Evolutionary conservation across 2,888 invertebrate species (phyloP), one percentile per base, ranked within the genome.

Genomic region (Leptinotarsa juncta): DNA sequence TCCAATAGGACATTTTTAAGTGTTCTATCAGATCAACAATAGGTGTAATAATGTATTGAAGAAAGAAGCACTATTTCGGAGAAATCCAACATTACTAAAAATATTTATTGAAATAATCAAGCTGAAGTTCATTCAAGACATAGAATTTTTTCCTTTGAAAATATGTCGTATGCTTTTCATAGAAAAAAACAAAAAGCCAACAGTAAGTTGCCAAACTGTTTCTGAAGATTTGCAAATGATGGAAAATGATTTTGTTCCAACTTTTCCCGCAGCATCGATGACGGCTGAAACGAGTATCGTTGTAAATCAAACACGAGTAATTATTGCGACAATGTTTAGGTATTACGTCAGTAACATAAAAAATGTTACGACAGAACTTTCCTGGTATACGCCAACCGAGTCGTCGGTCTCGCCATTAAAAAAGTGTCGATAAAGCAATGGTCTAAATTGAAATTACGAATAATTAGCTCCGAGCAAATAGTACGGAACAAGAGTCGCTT

Each of bases 301-400:
- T 73, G 73, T 78, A 78, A 78, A 78, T 75, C 73, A 75, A 76
- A 78, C 76, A 76, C 67, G 73, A 76, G 74, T 65, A 75, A 78
- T 76, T 76, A 80, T 81, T 81, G 82, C 80, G 78, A 81, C 82
- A 80, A 77, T 81, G 81, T 80, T 82, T 81, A 72, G 70, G 72
- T 77, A 77, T 80, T 82, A 81, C 83, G 82, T 82, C 82, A 82
- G 77, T 81, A 77, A 75, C 79, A 81, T 81, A 80, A 74, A 77
- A 79, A 77, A 79, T 70, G 77, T 78, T 76, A 73, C 74, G 74
- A 77, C 76, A 73, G 49, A 75, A 78, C 71, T 79, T 80, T 77
- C 78, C 73, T 71, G 74, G 78, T 79, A 78, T 51, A 70, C 66
- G 74, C 70, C 76, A 67, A 50, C 32, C 66, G 51, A n/a, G 3